These are phyloP conservation scores for Oplegnathus fasciatus DNA, from an alignment of 2,113 vertebrate species.

Conservation along the genomic window DNA sequence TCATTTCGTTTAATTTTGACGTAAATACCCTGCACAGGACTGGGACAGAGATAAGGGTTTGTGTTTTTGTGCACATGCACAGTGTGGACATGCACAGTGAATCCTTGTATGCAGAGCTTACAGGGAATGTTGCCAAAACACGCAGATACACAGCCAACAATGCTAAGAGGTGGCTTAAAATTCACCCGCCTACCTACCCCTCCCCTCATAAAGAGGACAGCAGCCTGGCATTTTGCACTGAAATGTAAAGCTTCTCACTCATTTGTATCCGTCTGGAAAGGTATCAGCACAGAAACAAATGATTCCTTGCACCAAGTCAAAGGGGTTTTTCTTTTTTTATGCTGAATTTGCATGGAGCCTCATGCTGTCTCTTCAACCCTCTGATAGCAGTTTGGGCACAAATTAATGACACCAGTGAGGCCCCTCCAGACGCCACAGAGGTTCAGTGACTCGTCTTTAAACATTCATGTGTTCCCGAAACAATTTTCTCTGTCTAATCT, in stretches of 20 bases:
- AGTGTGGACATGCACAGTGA: constrained; percentile 39
- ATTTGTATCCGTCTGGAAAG: constrained; percentile 52
- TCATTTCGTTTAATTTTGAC: constrained; percentile 38
- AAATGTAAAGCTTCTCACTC: constrained; percentile 58
- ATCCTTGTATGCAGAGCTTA: constrained; percentile 65
- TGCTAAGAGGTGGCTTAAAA: constrained; percentile 70
- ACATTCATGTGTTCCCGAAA: constrained; percentile 83
- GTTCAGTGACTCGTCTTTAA: constrained; percentile 82
- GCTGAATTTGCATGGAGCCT: constrained; percentile 64
- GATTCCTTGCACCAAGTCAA: constrained; percentile 44
- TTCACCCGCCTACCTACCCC: constrained; percentile 25
- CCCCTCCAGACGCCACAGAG: constrained; percentile 65
- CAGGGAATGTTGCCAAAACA: constrained; percentile 64
- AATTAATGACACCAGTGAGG: constrained; percentile 77
- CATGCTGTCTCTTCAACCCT: constrained; percentile 60
- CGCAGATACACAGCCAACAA: constrained; percentile 67
- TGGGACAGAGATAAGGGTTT: constrained; percentile 46
- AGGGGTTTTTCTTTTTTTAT: constrained; percentile 15
- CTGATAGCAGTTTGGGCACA: constrained; percentile 73
- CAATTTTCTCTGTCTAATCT: constrained; percentile 84
- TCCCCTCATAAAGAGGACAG: constrained; percentile 26
- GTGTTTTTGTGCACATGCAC: constrained; percentile 45
- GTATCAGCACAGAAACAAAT: constrained; percentile 60
- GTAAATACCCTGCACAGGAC: constrained; percentile 53
- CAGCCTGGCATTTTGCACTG: constrained; percentile 34